Base-by-base conservation (phyloP, 1,140 invertebrate genomes). In the Episyrphus balteatus region DNA sequence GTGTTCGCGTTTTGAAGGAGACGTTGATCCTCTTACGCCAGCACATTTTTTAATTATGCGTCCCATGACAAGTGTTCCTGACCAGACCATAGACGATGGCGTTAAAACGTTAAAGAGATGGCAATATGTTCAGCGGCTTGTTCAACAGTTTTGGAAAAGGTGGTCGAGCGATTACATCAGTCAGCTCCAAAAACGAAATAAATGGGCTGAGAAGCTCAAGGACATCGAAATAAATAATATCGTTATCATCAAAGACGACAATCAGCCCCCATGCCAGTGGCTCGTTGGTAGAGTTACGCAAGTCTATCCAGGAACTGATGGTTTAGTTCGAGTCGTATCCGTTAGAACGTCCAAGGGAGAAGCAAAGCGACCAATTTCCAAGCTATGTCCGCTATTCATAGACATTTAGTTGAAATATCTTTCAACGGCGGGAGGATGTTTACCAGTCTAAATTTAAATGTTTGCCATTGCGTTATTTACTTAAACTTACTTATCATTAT, bases 41-140 rank as follows among this genome's bases (percentile, higher is more conserved):
- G 62, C 55, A 17, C 60, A 68, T 52, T 69, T 70, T 47, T 45
- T 69, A 10, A 57, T 64, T 42, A 5, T 37, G 13, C 36, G 36
- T 37, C 3, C 36, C 13, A 37, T 37, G 21, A 26, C 21, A 26
- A 26, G 21, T 26, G 21, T 26, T 26, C 21, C 21, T 26, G 21
- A 8, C 21, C 21, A 26, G 21, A 3, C 21, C 21, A 26, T 26
- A 26, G 21, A 26, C 3, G 21, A 26, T 26, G 21, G 21, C 3
- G 21, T 26, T 5, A 26, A 26, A 26, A 26, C 21, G 21, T 26
- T 26, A 26, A 26, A 26, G 21, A 26, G 21, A 26, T 26, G 21
- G 21, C 21, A 26, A 8, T 26, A 26, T 26, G 21, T 26, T 26
- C 21, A 26, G 21, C 21, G 21, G 8, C 21, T 26, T 26, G 21